These are phyloP conservation scores for Psittacus erithacus DNA, from an alignment of 2,113 vertebrate genomes.

Conservation along the genomic window DNA sequence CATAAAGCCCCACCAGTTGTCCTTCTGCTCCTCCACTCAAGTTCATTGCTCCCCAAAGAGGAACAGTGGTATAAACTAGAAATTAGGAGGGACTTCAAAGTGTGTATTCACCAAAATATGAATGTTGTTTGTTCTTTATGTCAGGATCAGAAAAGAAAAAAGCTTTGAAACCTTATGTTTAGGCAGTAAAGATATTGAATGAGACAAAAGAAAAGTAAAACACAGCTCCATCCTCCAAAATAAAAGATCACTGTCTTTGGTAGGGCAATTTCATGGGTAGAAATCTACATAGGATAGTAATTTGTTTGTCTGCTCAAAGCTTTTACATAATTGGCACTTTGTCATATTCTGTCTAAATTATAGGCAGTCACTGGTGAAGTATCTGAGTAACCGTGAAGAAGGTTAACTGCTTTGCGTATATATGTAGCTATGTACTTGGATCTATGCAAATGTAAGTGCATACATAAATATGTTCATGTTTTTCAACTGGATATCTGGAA, in stretches of 20 bases:
- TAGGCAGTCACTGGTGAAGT: background rate
- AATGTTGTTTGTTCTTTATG: background rate
- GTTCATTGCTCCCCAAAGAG: background rate
- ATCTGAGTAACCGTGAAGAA: background rate
- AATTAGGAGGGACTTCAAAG: background rate
- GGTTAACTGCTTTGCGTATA: background rate
- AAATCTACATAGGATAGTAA: background rate
- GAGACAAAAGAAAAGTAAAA: background rate
- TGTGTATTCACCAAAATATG: background rate
- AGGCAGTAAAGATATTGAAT: background rate
- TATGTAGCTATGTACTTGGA: background rate
- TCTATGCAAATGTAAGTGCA: background rate
- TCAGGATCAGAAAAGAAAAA: background rate
- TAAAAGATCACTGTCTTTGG: background rate
- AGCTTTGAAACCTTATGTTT: background rate
- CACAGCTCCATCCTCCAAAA: background rate
- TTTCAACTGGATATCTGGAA: background rate
- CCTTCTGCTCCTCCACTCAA: background rate
- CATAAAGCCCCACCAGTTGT: background rate
- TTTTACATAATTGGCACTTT: slow-evolving; percentile 14
- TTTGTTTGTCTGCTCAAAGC: slow-evolving; percentile 11
- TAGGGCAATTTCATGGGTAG: background rate
- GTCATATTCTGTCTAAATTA: background rate
- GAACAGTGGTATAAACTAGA: background rate
- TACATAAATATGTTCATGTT: background rate